Conservation (phyloP, 2,797 vertebrate genomes). For the Tauraco hartlaubi region DNA sequence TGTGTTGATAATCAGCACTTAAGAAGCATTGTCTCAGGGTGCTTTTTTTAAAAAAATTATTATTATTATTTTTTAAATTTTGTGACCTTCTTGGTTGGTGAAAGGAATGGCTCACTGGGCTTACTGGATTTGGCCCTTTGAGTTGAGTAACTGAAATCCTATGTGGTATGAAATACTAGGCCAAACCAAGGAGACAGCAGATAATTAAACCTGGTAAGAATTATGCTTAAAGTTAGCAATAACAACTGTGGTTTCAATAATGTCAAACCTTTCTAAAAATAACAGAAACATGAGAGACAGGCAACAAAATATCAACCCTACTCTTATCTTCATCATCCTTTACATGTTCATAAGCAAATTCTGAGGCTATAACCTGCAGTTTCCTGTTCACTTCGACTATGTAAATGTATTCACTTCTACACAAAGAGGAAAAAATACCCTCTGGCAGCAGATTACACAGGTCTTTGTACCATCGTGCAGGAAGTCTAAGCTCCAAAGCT, state of each 20-base stretch:
- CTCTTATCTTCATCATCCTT: not conserved
- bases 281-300: not conserved
- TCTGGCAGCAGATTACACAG: not conserved
- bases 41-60: not conserved
- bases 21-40: not conserved
- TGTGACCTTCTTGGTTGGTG: not conserved
- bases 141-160: not conserved
- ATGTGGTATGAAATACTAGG: not conserved
- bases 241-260: not conserved
- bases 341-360: not conserved
- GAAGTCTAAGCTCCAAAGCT: not conserved
- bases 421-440: not conserved
- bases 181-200: not conserved
- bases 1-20: conserved; percentile 13
- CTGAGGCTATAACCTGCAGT: not conserved
- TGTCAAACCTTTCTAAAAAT: not conserved
- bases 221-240: not conserved
- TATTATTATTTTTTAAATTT: not conserved
- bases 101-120: not conserved
- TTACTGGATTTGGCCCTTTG: not conserved
- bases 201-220: not conserved
- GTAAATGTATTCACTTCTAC: not conserved
- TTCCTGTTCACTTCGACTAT: not conserved
- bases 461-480: not conserved
- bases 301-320: not conserved